Percentiles rank a stretch among this genome's conserved stretches.
Evolutionary conservation across 2,888 invertebrate genomes (phyloP).

Genomic region (Sarcophaga variegata): DNA sequence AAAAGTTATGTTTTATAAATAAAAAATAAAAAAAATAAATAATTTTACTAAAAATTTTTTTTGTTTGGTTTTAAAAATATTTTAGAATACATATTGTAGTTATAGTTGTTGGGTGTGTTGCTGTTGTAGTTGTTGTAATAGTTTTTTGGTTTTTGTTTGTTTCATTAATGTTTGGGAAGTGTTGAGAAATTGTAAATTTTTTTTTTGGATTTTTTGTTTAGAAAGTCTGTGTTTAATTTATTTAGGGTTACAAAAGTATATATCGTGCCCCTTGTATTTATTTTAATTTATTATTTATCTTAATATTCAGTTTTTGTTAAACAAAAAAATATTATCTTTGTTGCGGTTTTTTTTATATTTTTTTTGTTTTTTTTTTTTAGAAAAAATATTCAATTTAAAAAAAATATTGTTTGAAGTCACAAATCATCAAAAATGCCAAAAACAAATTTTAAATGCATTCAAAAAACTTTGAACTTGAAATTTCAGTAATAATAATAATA

Average conservation of each 20-base stretch:
- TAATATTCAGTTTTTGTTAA: conserved; percentile 23
- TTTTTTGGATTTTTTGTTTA: not conserved
- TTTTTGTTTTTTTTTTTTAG: conserved; percentile 41
- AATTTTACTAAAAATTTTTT: not conserved
- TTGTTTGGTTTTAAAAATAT: not conserved
- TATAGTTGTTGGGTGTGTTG: conserved; percentile 47
- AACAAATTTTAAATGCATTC: conserved; percentile 69
- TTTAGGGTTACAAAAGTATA: conserved; percentile 62
- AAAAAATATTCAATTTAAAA: conserved; percentile 61
- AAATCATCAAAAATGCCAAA: conserved; percentile 70
- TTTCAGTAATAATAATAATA: conserved; percentile 60
- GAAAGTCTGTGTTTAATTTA: not conserved
- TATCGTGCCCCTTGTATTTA: conserved; percentile 45
- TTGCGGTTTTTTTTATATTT: conserved; percentile 19
- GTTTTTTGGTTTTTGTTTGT: conserved; percentile 22
- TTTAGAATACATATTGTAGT: not conserved
- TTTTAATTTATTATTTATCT: conserved; percentile 23
- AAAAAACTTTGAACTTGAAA: conserved; percentile 70
- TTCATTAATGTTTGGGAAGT: not conserved
- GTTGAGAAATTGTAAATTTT: conserved; percentile 16
- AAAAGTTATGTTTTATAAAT: conserved; percentile 7
- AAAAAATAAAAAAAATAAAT: not conserved
- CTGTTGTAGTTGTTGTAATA: conserved; percentile 33
- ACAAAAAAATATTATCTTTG: conserved; percentile 17
- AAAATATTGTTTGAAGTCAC: conserved; percentile 46